A percentile compares a stretch with the other conserved stretches of the same genome.
Evolutionary conservation across 2,113 vertebrate species (phyloP).

Genomic region (Gallinago paraguaiae): DNA sequence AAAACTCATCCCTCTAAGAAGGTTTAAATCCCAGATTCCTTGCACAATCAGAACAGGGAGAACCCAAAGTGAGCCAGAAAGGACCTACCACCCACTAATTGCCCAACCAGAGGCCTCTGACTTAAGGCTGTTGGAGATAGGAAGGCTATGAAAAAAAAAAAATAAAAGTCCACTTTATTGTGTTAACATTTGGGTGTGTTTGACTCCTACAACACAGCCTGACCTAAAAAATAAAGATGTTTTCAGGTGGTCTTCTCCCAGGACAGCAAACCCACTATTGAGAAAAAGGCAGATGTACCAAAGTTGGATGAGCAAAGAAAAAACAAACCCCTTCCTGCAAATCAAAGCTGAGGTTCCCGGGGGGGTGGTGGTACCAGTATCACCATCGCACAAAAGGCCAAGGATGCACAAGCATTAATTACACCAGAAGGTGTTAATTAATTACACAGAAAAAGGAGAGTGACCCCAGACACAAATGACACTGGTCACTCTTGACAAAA

Average conservation of each 20-base stretch:
- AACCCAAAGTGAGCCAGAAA: not conserved
- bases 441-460: fast-evolving
- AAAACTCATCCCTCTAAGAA: not conserved
- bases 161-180: no score
- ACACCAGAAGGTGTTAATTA: no score
- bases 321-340: not conserved
- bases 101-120: not conserved
- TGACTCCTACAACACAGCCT: not conserved
- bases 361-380: not conserved
- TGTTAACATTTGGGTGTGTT: not conserved
- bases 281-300: not conserved
- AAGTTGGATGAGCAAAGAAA: not conserved
- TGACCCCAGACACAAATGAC: not conserved
- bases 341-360: not conserved
- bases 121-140: not conserved
- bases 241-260: not conserved
- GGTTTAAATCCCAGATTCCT: not conserved
- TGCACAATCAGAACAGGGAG: not conserved
- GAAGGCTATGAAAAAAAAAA: not conserved
- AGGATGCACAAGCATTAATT: no score
- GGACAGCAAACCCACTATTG: fast-evolving
- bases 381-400: not conserved
- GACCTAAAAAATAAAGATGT: not conserved
- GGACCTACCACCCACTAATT: fast-evolving
- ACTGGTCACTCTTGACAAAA: not conserved